Evolutionary conservation across 2,888 invertebrate genomes (phyloP).

Genomic region (Harpalus rufipes): DNA sequence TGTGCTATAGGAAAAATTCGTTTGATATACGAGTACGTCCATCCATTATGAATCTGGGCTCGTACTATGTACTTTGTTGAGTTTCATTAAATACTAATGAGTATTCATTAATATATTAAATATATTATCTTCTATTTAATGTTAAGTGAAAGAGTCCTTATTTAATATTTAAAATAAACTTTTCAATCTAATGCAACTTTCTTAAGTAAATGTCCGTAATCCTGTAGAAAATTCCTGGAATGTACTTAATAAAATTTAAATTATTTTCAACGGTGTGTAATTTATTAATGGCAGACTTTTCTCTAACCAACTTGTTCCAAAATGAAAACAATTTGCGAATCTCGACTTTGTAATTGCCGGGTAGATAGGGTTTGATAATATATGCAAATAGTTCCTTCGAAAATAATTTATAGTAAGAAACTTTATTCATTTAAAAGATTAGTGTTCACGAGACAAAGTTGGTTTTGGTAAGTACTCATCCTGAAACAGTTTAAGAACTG

Average conservation of each 20-base stretch:
- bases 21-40: too few species aligned
- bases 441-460: constrained; percentile 40
- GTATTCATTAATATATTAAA: too few species aligned
- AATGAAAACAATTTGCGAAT: constrained; percentile 43
- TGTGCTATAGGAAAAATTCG: too few species aligned
- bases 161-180: not conserved
- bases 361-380: constrained; percentile 20
- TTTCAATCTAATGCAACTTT: constrained; percentile 13
- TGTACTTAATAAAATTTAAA: constrained; percentile 31
- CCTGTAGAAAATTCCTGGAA: not conserved
- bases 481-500: constrained; percentile 55
- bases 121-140: too few species aligned
- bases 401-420: constrained; percentile 54
- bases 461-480: constrained; percentile 46
- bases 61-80: too few species aligned
- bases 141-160: too few species aligned
- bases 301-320: not conserved
- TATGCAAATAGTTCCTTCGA: constrained; percentile 54
- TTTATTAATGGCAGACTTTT: constrained; percentile 17
- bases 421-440: constrained; percentile 60
- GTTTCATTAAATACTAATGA: too few species aligned
- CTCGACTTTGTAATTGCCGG: constrained; percentile 28
- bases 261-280: constrained; percentile 19
- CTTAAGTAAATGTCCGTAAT: constrained; percentile 28
- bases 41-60: too few species aligned